Evolutionary conservation across 2,888 invertebrate species (phyloP).

Genomic region (Terebella lapidaria): DNA sequence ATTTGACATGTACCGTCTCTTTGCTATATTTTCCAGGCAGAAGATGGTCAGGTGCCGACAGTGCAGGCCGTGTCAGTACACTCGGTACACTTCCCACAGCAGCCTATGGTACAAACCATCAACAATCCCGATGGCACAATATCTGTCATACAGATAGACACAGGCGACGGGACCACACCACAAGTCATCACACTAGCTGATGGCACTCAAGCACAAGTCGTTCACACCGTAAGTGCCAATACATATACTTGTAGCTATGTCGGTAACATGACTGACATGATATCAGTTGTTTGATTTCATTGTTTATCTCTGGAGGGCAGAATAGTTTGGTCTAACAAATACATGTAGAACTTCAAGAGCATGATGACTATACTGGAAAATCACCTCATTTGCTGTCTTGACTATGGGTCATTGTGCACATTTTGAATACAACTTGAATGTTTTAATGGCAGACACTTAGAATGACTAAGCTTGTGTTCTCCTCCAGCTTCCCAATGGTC

Average conservation of each 20-base stretch:
- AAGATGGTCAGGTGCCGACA: neutral
- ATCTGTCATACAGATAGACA: constrained; percentile 85
- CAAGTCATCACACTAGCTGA: constrained; percentile 86
- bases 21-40: neutral
- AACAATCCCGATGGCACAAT: constrained; percentile 95
- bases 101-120: constrained; percentile 81
- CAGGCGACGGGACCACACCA: constrained; percentile 50
- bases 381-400: no score
- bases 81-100: constrained; percentile 5
- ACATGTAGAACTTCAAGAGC: no score
- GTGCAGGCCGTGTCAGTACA: neutral
- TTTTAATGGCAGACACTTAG: no score
- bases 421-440: no score
- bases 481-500: constrained; percentile 2
- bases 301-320: no score
- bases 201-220: constrained; percentile 90
- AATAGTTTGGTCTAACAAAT: no score
- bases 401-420: no score
- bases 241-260: no score
- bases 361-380: no score
- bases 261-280: no score
- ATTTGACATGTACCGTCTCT: neutral
- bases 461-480: neutral
- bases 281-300: no score
- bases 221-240: constrained; percentile 56